phyloP scores from a whole-genome alignment of 2,797 vertebrate genomes.

The Mormyrops attenuatus region DNA sequence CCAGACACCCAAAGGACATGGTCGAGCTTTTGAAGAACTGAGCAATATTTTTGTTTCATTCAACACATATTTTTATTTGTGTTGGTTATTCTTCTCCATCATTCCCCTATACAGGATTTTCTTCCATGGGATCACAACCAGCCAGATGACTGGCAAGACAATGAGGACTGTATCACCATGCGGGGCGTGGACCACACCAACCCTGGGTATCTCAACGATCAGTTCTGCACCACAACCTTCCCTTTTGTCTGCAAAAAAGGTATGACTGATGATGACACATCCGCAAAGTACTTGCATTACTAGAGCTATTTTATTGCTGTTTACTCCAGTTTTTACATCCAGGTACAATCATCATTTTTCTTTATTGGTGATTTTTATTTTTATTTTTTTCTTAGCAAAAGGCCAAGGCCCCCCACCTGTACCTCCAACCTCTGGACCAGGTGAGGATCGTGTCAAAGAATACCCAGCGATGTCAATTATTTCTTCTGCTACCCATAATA shows the following conservation, averaged over 20 bases:
- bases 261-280: slow-evolving; percentile 21
- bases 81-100: not conserved
- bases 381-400: slow-evolving; percentile 44
- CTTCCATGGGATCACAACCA: slow-evolving; percentile 52
- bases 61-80: not conserved
- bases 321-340: not conserved
- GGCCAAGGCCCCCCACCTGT: slow-evolving; percentile 59
- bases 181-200: slow-evolving; percentile 36
- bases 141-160: slow-evolving; percentile 59
- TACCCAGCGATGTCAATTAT: not conserved
- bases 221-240: slow-evolving; percentile 45
- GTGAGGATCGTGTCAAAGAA: slow-evolving; percentile 36
- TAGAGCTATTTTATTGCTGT: not conserved
- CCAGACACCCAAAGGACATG: not conserved
- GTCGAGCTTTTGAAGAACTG: not conserved
- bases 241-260: slow-evolving; percentile 69
- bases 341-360: not conserved
- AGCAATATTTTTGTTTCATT: not conserved
- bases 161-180: slow-evolving; percentile 63
- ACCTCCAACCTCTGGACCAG: slow-evolving; percentile 67
- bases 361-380: slow-evolving; percentile 4
- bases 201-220: slow-evolving; percentile 56
- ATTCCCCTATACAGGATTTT: slow-evolving; percentile 40
- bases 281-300: not conserved
- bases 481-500: not conserved